phyloP scores from a whole-genome alignment of 35 echinoderm and acorn worm species.

The Holothuria glaberrima region DNA sequence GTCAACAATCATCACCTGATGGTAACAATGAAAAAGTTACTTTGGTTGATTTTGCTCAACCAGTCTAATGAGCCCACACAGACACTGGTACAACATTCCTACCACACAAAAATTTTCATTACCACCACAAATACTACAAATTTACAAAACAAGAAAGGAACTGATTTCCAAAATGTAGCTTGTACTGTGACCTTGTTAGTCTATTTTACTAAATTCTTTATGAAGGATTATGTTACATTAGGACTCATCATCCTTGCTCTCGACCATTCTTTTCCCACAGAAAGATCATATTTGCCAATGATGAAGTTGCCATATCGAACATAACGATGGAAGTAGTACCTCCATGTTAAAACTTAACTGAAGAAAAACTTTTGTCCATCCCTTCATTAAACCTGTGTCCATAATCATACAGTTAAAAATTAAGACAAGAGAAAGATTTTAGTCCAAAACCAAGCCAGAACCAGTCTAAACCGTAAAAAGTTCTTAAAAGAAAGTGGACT shows the following conservation, averaged over 20 bases:
- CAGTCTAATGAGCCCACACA: background rate
- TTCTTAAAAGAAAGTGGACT: background rate
- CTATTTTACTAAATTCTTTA: conserved; percentile 10
- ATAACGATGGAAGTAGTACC: background rate
- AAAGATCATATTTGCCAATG: background rate
- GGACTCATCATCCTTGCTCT: conserved; percentile 11
- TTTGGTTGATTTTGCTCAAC: background rate
- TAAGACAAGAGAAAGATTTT: background rate
- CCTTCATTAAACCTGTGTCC: background rate
- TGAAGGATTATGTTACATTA: background rate
- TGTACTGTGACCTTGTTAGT: too few species aligned
- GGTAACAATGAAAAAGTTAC: background rate
- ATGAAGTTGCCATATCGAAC: too few species aligned
- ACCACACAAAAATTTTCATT: conserved; percentile 2
- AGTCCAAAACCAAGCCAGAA: conserved; percentile 12
- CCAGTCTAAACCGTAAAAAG: background rate
- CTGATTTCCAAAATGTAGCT: conserved; percentile 1
- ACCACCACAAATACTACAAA: background rate
- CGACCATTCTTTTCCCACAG: conserved; percentile 3
- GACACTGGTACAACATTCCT: background rate
- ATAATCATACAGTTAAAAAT: conserved; percentile 15
- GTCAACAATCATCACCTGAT: conserved; percentile 6
- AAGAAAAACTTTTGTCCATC: background rate
- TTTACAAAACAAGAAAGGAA: conserved; percentile 3
- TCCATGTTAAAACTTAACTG: background rate